phyloP scores from a whole-genome alignment of 2,797 vertebrate genomes.

The Alectoris magna region DNA sequence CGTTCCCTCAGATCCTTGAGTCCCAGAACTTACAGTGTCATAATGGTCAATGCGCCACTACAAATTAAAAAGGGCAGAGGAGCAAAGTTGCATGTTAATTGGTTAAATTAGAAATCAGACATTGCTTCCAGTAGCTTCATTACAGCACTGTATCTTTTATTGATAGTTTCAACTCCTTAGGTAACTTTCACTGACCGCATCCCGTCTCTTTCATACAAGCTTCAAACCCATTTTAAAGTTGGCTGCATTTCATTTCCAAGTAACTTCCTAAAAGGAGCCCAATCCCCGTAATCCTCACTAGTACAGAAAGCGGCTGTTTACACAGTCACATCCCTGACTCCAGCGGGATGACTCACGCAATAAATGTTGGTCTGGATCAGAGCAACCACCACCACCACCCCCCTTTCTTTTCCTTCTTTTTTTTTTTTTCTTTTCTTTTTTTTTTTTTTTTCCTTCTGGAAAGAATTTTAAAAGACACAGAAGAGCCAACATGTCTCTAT shows the following conservation, averaged over 20 bases:
- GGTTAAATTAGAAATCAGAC: not conserved
- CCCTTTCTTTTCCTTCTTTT: not conserved
- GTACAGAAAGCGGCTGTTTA: slow-evolving; percentile 20
- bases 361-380: slow-evolving; percentile 27
- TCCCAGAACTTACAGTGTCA: not conserved
- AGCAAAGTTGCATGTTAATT: not conserved
- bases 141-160: not conserved
- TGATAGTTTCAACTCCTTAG: not conserved
- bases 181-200: not conserved
- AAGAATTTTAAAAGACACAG: slow-evolving; percentile 38
- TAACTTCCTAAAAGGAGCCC: not conserved
- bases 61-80: not conserved
- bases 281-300: not conserved
- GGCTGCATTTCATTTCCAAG: slow-evolving; percentile 20
- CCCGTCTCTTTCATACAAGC: not conserved
- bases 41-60: not conserved
- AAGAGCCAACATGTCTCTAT: slow-evolving; percentile 58
- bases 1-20: not conserved
- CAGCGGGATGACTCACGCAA: slow-evolving; percentile 5
- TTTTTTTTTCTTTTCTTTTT: not conserved
- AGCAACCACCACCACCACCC: not conserved
- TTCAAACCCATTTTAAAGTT: slow-evolving; percentile 8
- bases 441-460: not conserved
- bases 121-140: not conserved
- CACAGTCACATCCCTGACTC: slow-evolving; percentile 23